Base-by-base conservation (phyloP, 2,888 invertebrate genomes). In the Tromatobia lineatoria region DNA sequence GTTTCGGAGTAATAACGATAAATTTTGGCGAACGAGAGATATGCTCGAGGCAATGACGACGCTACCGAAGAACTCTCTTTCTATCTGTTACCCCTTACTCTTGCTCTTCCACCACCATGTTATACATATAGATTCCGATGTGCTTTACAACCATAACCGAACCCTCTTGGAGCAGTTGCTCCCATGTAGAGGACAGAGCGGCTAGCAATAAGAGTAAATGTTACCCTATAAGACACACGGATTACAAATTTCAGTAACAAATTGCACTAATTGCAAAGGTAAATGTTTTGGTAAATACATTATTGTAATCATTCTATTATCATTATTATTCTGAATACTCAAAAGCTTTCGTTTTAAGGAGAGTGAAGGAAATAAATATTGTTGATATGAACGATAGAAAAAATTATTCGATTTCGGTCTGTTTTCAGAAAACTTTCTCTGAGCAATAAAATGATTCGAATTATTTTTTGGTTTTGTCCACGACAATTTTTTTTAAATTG, bases 1-100 rank as follows among this genome's bases (percentile, higher is more conserved):
- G 86, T 87, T 86, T 86, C 78, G 50, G 82, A 87, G 87, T 85
- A 88, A 88, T 85, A 88, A 86, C 86, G 82, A 87, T 88, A 87
- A 88, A 87, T 88, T 85, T 77, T 29, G 61, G 76, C 42, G 71
- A 47, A 80, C 74, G 47, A 67, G 23, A 52, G 70, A 50, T 42
- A 66, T 18, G 61, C 78, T 54, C 69, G 52, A 15, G 61, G 75
- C 45, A 75, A 83, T 47, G 50, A 59, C 64, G 82, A 76, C 45
- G 64, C 25, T 75, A 25, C 11, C 13, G 20, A 25, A 45, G 83
- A 79, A 50, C 34, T 67, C 57, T 57, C 73, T 74, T 59, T 73
- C 67, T 69, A 11, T 29, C 77, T 15, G 34, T 34, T 57, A 11
- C 70, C 6, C 79, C 45, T 29, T 29, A 25, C 73, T 69, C 18